Evolutionary conservation across 92 coral and sea anemone species (phyloP), one percentile per base, ranked within the genome.

Genomic region (Epizoanthus ramosus): DNA sequence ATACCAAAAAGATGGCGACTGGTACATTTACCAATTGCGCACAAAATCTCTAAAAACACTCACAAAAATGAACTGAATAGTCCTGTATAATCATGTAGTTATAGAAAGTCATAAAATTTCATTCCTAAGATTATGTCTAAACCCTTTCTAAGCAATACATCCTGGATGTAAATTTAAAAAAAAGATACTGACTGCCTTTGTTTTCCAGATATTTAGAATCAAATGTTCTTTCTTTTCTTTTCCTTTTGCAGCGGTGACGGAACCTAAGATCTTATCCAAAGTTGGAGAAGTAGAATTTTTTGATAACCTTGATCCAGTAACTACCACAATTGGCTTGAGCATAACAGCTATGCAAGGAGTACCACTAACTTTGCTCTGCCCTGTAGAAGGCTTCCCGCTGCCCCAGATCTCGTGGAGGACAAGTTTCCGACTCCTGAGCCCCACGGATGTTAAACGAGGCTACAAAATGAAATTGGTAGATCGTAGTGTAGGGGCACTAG

Each of bases 311-410:
- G 16, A 17, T 3, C 84, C 86, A 16, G 50, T 92, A 12, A 71
- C 54, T 56, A 71, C 75, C 25, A 67, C 43, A 12, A 82, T 92
- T 21, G 96, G 96, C 59, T 84, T 88, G 63, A 74, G 86, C n/a
- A 65, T 89, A 63, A 87, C 89, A 68, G 88, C 84, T 12, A 67
- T 89, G 43, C 85, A 81, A 58, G 98, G 98, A 28, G 84, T 82
- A 2, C 67, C 52, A 33, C 73, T 93, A 53, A 68, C 92, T 21
- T 74, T 93, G 8, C 8, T 93, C 41, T 93, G 98, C 52, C 90
- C 85, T 16, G 91, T 85, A 7, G 80, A 83, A 8, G 98, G 93
- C 5, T 93, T 89, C 57, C 98, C 98, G 1, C 79, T 83, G 3
- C 98, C 98, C 0, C 52, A 16, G 7, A 72, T 93, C 33, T 54